phyloP scores from a whole-genome alignment of 1,140 invertebrate genomes.

The Tetramorium alpestre region DNA sequence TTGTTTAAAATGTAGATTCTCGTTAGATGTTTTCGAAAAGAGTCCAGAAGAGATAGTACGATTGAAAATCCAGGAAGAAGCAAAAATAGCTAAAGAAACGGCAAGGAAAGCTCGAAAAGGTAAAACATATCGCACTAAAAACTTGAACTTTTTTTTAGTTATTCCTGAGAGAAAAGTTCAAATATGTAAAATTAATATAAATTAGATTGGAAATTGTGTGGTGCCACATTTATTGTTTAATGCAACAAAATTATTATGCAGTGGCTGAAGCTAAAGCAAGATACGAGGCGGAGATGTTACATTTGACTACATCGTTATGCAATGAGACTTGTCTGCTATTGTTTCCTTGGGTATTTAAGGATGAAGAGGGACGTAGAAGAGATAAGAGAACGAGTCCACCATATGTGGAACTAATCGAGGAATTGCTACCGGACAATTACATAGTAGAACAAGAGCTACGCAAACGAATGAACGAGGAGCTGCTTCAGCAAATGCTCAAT shows the following conservation, averaged over 20 bases:
- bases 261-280: slow-evolving; percentile 78
- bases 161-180: background rate
- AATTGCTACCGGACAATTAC: slow-evolving; percentile 79
- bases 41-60: slow-evolving; percentile 83
- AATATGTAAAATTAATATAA: background rate
- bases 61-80: slow-evolving; percentile 79
- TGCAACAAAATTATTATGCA: slow-evolving; percentile 39
- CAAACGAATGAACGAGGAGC: slow-evolving; percentile 78
- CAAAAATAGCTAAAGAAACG: slow-evolving; percentile 79
- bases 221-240: background rate
- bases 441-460: slow-evolving; percentile 79
- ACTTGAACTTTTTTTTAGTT: background rate
- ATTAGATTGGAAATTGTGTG: background rate
- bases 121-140: slow-evolving; percentile 43
- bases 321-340: slow-evolving; percentile 81
- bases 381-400: slow-evolving; percentile 81
- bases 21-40: slow-evolving; percentile 80
- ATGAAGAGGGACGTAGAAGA: slow-evolving; percentile 82
- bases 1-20: slow-evolving; percentile 75
- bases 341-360: slow-evolving; percentile 84
- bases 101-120: slow-evolving; percentile 81
- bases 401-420: slow-evolving; percentile 81
- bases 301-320: slow-evolving; percentile 73
- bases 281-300: slow-evolving; percentile 82
- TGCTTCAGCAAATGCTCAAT: slow-evolving; percentile 76